Conservation (phyloP, 2,888 invertebrate species). For the Thereva nobilitata region DNA sequence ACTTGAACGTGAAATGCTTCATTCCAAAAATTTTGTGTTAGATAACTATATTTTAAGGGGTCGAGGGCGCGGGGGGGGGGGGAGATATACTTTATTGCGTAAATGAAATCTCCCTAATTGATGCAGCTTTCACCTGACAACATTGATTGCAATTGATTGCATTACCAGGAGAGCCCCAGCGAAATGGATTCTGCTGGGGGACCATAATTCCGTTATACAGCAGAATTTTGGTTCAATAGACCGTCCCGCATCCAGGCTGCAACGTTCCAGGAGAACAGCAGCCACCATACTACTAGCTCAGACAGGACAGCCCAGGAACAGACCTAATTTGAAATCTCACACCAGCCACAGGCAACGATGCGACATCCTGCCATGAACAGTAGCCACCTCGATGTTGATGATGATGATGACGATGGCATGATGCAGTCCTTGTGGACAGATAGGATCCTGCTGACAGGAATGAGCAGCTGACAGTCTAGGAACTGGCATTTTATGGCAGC, state of each 20-base stretch:
- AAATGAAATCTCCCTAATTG: conserved; percentile 28
- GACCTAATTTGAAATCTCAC: conserved; percentile 26
- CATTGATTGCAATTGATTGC: conserved; percentile 23
- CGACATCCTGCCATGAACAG: conserved; percentile 28
- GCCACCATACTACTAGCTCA: not conserved
- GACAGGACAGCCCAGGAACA: not conserved
- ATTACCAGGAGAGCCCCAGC: conserved; percentile 9
- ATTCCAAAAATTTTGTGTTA: conserved; percentile 13
- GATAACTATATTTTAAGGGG: not conserved
- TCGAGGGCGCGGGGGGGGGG: not conserved
- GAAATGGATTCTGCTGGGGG: not conserved
- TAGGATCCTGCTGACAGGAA: conserved; percentile 19
- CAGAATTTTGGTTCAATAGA: too few species aligned
- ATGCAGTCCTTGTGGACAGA: conserved; percentile 1
- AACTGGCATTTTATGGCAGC: conserved; percentile 35
- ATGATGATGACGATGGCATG: not conserved
- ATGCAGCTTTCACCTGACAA: conserved; percentile 21
- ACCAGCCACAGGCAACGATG: conserved; percentile 6
- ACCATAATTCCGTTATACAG: too few species aligned
- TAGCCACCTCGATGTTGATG: not conserved
- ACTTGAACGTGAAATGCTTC: too few species aligned
- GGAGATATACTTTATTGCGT: conserved; percentile 5
- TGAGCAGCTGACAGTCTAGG: conserved; percentile 9
- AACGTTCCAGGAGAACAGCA: too few species aligned
- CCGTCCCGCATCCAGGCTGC: too few species aligned